Base-by-base conservation (phyloP, 1,140 invertebrate genomes). In the Rhopalosiphum maidis region DNA sequence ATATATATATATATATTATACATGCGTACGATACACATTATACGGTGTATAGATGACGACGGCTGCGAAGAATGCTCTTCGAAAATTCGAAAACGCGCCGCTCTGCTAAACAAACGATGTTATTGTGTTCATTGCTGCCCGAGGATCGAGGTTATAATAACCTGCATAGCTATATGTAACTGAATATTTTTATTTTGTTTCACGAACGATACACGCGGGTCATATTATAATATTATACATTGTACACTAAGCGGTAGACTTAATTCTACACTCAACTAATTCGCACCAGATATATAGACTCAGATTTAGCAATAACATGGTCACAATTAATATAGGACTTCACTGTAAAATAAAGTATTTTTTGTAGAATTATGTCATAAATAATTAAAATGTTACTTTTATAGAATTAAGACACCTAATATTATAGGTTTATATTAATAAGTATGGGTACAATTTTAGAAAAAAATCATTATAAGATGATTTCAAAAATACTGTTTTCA, bases 161-260 rank as follows among this genome's bases (percentile, higher is more conserved):
- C 60, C 60, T n/a, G 60, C 60, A 77, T n/a, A 77, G 60, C 48
- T 51, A 51, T 9, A 30, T 77, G 60, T 77, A 77, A 77, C 60
- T n/a, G 60, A 77, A 77, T 77, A 77, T 77, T 77, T 77, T 77
- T 77, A 18, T 77, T 77, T 77, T 77, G 60, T 77, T 77, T n/a
- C 60, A 21, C 6, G 60, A n/a, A n/a, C 60, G 25, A 60, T 60
- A 30, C 55, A 60, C 30, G 60, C 30, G 60, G 60, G 60, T 77
- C 60, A 18, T 77, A n/a, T 68, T 55, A 55, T 54, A 23, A 54
- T 68, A 77, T 77, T n/a, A 18, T n/a, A n/a, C 5, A 77, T n/a
- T 77, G 60, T 77, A 9, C n/a, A 21, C 30, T n/a, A 77, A 77
- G 60, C n/a, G 60, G 60, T n/a, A 15, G 30, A 77, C 60, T 77